These are phyloP conservation scores for Ceriagrion tenellum DNA, from an alignment of 2,888 invertebrate genomes.

Conservation along the genomic window DNA sequence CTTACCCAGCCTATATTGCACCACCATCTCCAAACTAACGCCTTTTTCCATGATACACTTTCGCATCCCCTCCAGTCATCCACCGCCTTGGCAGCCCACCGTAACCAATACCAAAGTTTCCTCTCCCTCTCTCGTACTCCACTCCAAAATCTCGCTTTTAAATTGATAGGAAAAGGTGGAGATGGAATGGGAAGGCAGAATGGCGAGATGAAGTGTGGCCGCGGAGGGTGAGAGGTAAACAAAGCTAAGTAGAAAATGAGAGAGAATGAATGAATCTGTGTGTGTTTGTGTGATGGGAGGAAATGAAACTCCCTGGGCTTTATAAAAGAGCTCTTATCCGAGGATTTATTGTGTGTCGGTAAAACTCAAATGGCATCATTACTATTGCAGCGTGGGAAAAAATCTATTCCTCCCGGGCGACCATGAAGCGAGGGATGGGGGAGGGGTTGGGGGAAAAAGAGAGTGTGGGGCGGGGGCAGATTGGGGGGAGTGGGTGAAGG, in stretches of 20 bases:
- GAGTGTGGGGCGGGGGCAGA: background rate
- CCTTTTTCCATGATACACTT: no score
- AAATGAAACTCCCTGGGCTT: conserved; percentile 20
- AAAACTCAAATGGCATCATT: conserved; percentile 36
- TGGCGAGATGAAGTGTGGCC: background rate
- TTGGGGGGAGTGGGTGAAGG: no score
- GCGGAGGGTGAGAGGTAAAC: background rate
- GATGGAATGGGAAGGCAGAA: background rate
- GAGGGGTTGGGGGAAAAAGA: background rate
- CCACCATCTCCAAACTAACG: background rate
- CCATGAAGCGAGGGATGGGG: background rate
- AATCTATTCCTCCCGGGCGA: conserved; percentile 32
- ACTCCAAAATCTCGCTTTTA: background rate
- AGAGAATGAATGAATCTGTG: background rate
- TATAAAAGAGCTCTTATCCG: conserved; percentile 50
- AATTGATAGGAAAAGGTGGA: background rate
- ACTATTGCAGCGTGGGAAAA: conserved; percentile 39
- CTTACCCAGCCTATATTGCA: background rate
- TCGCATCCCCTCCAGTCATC: no score
- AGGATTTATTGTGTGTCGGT: conserved; percentile 43
- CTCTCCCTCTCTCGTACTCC: background rate
- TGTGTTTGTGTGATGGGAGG: conserved; percentile 17
- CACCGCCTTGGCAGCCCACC: background rate
- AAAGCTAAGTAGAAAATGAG: conserved; percentile 45
- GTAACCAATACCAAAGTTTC: background rate